Evolutionary conservation across 2,888 invertebrate species (phyloP).

Genomic region (Diogma glabrata): DNA sequence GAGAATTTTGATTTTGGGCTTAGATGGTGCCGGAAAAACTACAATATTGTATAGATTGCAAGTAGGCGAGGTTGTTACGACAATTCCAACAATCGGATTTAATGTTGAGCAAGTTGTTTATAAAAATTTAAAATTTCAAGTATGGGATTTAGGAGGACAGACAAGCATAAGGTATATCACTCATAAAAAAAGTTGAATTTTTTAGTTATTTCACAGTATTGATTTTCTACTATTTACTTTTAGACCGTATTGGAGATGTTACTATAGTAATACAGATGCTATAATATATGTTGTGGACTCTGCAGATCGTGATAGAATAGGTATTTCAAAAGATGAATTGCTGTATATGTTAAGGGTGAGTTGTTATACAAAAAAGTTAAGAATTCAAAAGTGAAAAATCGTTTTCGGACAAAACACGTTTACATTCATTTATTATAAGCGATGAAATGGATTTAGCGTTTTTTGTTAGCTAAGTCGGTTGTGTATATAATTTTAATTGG

Average conservation of each 20-base stretch:
- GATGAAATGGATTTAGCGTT: constrained; percentile 12
- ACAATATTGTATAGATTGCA: constrained; percentile 96
- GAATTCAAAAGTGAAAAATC: too few species aligned
- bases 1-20: constrained; percentile 92
- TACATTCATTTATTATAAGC: too few species aligned
- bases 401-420: too few species aligned
- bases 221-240: constrained; percentile 26
- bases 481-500: constrained; percentile 8
- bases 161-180: constrained; percentile 85
- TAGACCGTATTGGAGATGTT: constrained; percentile 99
- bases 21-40: constrained; percentile 99
- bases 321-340: constrained; percentile 96
- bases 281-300: constrained; percentile 99
- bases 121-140: constrained; percentile 98
- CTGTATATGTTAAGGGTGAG: constrained; percentile 91
- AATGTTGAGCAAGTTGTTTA: constrained; percentile 99
- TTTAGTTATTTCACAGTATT: not conserved
- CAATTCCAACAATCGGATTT: constrained; percentile 96
- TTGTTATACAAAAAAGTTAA: constrained; percentile 21
- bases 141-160: constrained; percentile 98
- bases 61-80: constrained; percentile 97
- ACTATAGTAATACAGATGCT: constrained; percentile 99
- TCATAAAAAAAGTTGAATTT: constrained; percentile 6
- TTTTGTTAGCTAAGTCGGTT: too few species aligned
- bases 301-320: constrained; percentile 96